Evolutionary conservation across 2,113 vertebrate species (phyloP).

Genomic region (Mus pahari): DNA sequence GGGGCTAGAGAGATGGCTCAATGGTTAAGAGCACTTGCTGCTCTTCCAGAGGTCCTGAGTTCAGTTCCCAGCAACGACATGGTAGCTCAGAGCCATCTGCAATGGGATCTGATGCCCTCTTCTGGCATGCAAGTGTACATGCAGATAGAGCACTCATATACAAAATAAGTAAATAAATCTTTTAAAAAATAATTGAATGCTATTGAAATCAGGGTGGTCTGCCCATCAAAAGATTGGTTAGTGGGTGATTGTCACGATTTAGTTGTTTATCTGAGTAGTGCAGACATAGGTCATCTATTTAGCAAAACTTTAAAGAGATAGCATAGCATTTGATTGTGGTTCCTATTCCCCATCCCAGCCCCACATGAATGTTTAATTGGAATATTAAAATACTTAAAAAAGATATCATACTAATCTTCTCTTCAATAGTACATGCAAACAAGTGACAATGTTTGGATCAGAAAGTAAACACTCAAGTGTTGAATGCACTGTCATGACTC

Average conservation of each 20-base stretch:
- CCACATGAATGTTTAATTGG: not conserved
- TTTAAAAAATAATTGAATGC: not conserved
- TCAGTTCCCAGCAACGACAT: too few species aligned
- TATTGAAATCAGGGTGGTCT: not conserved
- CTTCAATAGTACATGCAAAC: not conserved
- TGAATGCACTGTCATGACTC: not conserved
- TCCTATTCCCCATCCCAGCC: not conserved
- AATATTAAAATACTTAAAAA: not conserved
- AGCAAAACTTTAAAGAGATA: not conserved
- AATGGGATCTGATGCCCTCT: too few species aligned
- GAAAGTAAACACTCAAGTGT: not conserved
- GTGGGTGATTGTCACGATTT: not conserved
- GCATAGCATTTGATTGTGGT: not conserved
- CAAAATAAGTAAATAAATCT: too few species aligned
- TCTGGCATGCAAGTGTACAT: too few species aligned
- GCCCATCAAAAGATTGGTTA: not conserved
- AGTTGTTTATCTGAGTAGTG: not conserved
- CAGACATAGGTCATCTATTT: not conserved
- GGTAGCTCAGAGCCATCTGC: too few species aligned
- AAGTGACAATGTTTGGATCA: not conserved
- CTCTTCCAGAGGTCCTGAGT: too few species aligned
- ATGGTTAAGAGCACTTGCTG: too few species aligned
- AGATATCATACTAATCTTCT: not conserved
- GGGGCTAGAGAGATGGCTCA: too few species aligned
- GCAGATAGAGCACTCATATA: too few species aligned